Percentiles rank a stretch among this genome's conserved stretches.
These are phyloP conservation scores for Ostrea denselamellosa DNA, from an alignment of 1,140 invertebrate species.

Conservation along the genomic window DNA sequence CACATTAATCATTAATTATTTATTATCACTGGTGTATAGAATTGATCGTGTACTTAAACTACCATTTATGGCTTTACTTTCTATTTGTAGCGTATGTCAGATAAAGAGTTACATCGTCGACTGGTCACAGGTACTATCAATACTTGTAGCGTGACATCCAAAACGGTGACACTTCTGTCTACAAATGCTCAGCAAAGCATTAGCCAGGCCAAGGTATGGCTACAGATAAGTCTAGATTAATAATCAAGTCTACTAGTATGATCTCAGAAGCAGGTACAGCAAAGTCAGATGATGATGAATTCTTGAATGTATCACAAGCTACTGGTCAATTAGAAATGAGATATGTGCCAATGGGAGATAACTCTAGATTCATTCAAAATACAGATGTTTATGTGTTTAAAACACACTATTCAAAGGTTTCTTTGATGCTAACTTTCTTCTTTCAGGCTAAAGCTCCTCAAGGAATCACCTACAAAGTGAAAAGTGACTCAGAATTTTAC, in stretches of 20 bases:
- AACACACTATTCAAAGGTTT: not conserved
- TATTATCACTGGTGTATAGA: too few relatives aligned
- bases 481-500: constrained; percentile 72
- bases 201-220: constrained; percentile 49
- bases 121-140: constrained; percentile 74
- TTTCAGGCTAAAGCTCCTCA: constrained; percentile 59
- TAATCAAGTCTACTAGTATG: too few relatives aligned
- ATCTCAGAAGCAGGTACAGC: too few relatives aligned
- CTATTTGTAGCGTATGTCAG: constrained; percentile 73
- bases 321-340: too few relatives aligned
- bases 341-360: too few relatives aligned
- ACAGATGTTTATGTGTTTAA: not conserved
- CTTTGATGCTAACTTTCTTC: not conserved
- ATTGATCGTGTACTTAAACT: too few relatives aligned
- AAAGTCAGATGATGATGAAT: too few relatives aligned
- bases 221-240: too few relatives aligned
- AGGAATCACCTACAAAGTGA: constrained; percentile 67
- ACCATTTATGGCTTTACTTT: too few relatives aligned
- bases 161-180: constrained; percentile 73
- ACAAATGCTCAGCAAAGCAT: constrained; percentile 65
- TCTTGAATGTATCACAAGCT: too few relatives aligned
- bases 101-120: constrained; percentile 74
- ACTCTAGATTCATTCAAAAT: not conserved
- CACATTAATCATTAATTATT: too few relatives aligned
- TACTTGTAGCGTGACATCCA: constrained; percentile 72